Conservation (phyloP, 2,113 vertebrate species). For the Cynoglossus semilaevis region DNA sequence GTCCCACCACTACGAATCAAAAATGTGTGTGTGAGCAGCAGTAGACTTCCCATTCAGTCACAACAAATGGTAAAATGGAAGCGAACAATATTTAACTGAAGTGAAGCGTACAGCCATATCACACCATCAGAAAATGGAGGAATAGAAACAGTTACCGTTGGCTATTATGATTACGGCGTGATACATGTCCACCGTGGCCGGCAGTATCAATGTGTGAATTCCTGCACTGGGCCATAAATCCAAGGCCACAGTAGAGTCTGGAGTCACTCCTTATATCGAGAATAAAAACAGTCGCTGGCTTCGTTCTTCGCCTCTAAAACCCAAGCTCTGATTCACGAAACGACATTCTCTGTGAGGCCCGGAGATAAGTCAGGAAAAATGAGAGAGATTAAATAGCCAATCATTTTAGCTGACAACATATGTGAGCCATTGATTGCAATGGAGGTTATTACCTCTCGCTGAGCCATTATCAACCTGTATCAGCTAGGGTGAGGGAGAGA, state of each 20-base stretch:
- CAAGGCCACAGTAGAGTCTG: too few species aligned
- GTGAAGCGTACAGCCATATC: not conserved
- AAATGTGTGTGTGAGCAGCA: not conserved
- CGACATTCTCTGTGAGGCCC: not conserved
- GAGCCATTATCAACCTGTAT: slow-evolving; percentile 23
- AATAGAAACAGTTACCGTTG: not conserved
- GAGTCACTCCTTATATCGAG: too few species aligned
- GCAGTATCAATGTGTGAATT: not conserved
- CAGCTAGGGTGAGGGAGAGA: not conserved
- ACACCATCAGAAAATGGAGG: not conserved
- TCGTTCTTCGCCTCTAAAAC: too few species aligned
- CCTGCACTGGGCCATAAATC: not conserved
- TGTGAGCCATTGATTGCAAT: slow-evolving; percentile 27
- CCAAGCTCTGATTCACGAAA: not conserved
- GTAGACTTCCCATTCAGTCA: not conserved
- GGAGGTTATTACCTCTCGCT: slow-evolving; percentile 34
- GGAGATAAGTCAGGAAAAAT: slow-evolving; percentile 13
- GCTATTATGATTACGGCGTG: not conserved
- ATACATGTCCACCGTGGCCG: not conserved
- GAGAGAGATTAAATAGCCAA: slow-evolving; percentile 19
- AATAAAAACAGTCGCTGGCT: too few species aligned
- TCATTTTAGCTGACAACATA: slow-evolving; percentile 25
- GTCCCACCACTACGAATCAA: not conserved
- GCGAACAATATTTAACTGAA: not conserved
- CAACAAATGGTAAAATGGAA: not conserved